Evolutionary conservation across 2,113 vertebrate species (phyloP), one percentile per base, ranked within the genome.

Genomic region (Orientallactaga bullata): DNA sequence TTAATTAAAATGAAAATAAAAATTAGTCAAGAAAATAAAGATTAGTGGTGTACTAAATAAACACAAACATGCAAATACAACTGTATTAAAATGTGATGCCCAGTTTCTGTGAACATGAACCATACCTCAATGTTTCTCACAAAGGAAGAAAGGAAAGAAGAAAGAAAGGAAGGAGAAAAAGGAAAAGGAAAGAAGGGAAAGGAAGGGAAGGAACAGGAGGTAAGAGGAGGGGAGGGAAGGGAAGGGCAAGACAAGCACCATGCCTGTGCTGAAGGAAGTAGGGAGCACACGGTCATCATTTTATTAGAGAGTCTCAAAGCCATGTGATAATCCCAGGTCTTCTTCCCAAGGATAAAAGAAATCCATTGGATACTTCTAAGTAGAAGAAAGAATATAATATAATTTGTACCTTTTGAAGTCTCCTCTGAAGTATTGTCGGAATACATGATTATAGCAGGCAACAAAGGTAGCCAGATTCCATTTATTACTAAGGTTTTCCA

Each of bases 401-500:
- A 17, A 90, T 60, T 91, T 79, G 15, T 30, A 73, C 51, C 63
- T 89, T 93, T 51, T 32, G 30, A 95, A 23, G 1, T 55, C 39
- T 32, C 32, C 12, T 93, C 42, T 84, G 35, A 69, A 17, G 55
- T 63, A 71, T 15, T 88, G 51, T 88, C 23, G 65, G 83, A 51
- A 81, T 63, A 58, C 76, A 24, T 68, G 42, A 85, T 9, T 80
- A 26, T 72, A 35, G 32, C 39, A 85, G 21, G 21, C 39, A 78
- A 89, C 7, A 18, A 68, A 60, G 24, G 58, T 51, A 23, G 21
- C 4, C 69, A 68, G 23, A 85, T 42, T 80, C 17, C 15, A 87
- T 55, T 65, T 61, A 79, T 68, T 91, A 89, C 30, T 88, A 65
- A 84, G 72, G 21, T 94, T 90, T 76, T 68, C 65, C 68, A 68